Percentiles rank a stretch among this genome's conserved stretches.
phyloP scores from a whole-genome alignment of 2,113 vertebrate genomes.

The Calypte anna region DNA sequence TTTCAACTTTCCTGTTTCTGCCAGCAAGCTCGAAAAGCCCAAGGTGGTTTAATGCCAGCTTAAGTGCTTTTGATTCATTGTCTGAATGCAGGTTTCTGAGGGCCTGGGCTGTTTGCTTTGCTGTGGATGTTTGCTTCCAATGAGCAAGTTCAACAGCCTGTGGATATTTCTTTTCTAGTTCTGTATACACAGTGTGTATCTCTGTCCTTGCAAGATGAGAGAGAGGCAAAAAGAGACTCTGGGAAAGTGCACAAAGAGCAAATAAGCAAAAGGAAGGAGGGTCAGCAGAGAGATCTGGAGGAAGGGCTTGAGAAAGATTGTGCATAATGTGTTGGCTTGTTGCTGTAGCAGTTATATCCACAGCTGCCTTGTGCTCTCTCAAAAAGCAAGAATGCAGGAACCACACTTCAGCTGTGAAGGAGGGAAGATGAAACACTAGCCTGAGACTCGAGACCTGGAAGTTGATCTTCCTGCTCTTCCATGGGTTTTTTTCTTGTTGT shows the following conservation, averaged over 20 bases:
- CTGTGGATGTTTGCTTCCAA: slow-evolving; percentile 58
- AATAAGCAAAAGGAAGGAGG: background rate
- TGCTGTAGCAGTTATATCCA: background rate
- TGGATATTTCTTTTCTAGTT: slow-evolving; percentile 39
- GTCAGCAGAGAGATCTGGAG: background rate
- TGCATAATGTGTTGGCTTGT: background rate
- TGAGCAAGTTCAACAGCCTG: slow-evolving; percentile 18
- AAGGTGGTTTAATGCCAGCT: slow-evolving; percentile 69
- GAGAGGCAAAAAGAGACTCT: background rate
- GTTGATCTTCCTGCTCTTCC: background rate
- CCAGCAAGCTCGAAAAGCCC: slow-evolving; percentile 60
- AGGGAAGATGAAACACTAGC: background rate
- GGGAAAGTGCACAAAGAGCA: background rate
- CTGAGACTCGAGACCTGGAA: background rate
- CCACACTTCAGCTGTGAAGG: fast-evolving
- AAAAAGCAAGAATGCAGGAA: background rate
- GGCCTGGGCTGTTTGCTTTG: slow-evolving; percentile 44
- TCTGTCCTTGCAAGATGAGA: background rate
- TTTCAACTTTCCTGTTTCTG: slow-evolving; percentile 41
- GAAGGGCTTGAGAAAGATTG: background rate
- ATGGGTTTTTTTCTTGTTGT: background rate
- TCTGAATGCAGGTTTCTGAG: slow-evolving; percentile 57
- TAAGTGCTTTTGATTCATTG: slow-evolving; percentile 76
- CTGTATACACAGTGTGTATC: slow-evolving; percentile 41
- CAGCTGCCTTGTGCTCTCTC: background rate